Percentiles rank a stretch among this genome's conserved stretches.
Evolutionary conservation across 2,797 vertebrate species (phyloP).

Genomic region (Myioborus miniatus): DNA sequence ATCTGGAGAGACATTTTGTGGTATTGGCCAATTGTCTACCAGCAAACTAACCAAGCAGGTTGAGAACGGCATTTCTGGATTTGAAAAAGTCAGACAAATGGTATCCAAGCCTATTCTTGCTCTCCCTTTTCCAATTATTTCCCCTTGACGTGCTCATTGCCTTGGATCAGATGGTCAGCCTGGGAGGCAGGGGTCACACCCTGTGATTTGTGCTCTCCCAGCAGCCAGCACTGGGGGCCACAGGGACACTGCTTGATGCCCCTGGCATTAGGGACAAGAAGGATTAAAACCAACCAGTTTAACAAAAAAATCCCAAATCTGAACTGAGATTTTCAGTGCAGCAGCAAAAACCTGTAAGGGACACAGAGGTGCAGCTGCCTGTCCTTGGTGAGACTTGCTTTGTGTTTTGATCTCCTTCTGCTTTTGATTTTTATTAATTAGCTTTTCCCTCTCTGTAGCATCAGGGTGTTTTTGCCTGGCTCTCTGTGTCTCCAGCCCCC

Average conservation of each 20-base stretch:
- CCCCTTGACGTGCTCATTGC: background rate
- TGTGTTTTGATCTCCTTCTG: background rate
- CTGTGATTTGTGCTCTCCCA: background rate
- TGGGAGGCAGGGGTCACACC: fast-evolving
- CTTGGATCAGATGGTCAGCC: fast-evolving
- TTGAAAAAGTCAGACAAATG: background rate
- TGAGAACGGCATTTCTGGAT: background rate
- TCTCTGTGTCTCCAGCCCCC: background rate
- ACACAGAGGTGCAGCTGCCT: background rate
- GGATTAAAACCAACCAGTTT: background rate
- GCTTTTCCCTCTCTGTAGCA: background rate
- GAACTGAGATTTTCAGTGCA: background rate
- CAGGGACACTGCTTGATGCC: background rate
- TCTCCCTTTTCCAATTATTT: background rate
- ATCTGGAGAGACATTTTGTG: background rate
- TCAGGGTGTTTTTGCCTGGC: background rate
- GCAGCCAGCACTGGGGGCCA: background rate
- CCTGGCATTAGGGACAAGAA: background rate
- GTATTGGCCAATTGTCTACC: background rate
- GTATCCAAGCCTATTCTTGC: background rate
- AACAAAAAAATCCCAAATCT: background rate
- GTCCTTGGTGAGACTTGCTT: background rate
- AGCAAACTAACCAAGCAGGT: background rate
- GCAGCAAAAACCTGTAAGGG: background rate
- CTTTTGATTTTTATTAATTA: background rate